Evolutionary conservation across 2,113 vertebrate species (phyloP).

Genomic region (Meles meles): DNA sequence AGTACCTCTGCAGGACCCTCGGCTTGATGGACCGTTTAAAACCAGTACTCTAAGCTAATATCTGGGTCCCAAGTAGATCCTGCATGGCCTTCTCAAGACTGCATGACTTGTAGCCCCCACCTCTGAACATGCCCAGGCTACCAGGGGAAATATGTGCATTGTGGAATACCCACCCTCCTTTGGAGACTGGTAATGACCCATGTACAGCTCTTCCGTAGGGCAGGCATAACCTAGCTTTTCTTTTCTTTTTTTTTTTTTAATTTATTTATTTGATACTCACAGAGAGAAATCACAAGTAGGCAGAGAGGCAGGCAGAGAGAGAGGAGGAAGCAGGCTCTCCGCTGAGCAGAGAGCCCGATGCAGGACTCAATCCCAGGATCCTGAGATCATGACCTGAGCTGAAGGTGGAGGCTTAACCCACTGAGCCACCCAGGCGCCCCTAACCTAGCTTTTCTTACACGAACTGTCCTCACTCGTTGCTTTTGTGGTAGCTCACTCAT

Average conservation of each 20-base stretch:
- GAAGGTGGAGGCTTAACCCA: too few relatives aligned
- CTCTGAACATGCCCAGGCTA: not conserved
- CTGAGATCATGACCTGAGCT: too few relatives aligned
- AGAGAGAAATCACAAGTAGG: too few relatives aligned
- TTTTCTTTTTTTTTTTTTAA: too few relatives aligned
- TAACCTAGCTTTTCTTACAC: not conserved
- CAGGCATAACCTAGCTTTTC: not conserved
- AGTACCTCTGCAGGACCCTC: not conserved
- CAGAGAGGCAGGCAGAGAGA: too few relatives aligned
- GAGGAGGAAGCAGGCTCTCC: too few relatives aligned
- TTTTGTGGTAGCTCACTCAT: not conserved
- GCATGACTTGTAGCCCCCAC: not conserved
- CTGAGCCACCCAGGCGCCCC: too few relatives aligned
- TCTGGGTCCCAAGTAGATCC: not conserved
- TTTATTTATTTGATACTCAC: too few relatives aligned
- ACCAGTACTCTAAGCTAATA: too few relatives aligned
- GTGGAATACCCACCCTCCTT: not conserved
- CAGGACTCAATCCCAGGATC: too few relatives aligned
- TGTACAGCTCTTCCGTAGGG: not conserved
- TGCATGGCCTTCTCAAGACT: not conserved
- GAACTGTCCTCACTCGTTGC: not conserved
- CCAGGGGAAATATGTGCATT: fast-evolving
- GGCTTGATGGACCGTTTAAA: not conserved
- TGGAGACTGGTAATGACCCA: not conserved
- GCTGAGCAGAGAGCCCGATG: too few relatives aligned